phyloP scores from a whole-genome alignment of 2,888 invertebrate genomes.

The Rotaria magnacalcarata region DNA sequence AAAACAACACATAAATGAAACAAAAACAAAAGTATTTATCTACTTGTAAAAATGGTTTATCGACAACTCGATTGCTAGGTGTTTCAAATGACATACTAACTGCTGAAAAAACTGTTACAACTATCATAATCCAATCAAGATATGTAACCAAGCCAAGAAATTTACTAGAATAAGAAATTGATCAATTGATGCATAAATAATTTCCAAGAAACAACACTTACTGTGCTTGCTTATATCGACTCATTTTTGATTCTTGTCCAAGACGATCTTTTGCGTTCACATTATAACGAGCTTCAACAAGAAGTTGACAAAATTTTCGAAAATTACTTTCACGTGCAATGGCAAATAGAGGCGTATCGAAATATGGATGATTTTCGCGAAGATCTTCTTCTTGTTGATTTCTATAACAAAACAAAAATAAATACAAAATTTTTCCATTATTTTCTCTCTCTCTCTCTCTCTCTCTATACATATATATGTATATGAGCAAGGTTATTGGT shows the following conservation, averaged over 20 bases:
- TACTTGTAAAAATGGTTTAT: slow-evolving; percentile 81
- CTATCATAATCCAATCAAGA: slow-evolving; percentile 98
- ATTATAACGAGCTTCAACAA: slow-evolving; percentile 92
- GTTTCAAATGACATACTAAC: slow-evolving; percentile 99
- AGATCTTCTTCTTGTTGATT: slow-evolving; percentile 96
- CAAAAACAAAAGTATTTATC: not conserved
- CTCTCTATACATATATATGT: too few relatives aligned
- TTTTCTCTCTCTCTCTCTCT: too few relatives aligned
- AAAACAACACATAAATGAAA: not conserved
- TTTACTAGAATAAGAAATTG: slow-evolving; percentile 62
- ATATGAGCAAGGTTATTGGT: too few relatives aligned
- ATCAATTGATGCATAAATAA: too few relatives aligned
- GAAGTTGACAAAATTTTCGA: slow-evolving; percentile 80
- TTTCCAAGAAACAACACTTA: slow-evolving; percentile 63
- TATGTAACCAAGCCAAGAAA: slow-evolving; percentile 94
- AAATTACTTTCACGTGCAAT: slow-evolving; percentile 91
- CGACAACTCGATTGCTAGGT: slow-evolving; percentile 84
- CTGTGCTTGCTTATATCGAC: slow-evolving; percentile 94
- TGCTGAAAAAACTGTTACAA: slow-evolving; percentile 90
- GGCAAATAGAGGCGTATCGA: slow-evolving; percentile 91
- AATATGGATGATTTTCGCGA: slow-evolving; percentile 95
- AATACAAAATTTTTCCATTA: too few relatives aligned
- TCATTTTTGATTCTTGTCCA: slow-evolving; percentile 91
- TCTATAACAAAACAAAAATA: slow-evolving; percentile 13
- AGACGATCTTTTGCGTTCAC: slow-evolving; percentile 69